Evolutionary conservation across 37 sponge, comb jelly and placozoan genomes (phyloP), one percentile per base, ranked within the genome.

Genomic region (Oscarella lobularis): DNA sequence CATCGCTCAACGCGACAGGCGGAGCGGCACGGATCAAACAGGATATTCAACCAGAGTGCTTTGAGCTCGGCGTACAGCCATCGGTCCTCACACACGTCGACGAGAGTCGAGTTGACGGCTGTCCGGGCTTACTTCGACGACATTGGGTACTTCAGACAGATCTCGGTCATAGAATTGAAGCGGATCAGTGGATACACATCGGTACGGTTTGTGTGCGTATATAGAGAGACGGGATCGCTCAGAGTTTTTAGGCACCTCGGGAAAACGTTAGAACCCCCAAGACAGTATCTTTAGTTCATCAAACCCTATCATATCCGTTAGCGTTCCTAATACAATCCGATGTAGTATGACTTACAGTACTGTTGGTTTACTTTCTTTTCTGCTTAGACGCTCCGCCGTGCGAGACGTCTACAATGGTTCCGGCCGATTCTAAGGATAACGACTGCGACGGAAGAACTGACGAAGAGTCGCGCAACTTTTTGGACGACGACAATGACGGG

Each of bases 401-500:
- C 20, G 60, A 27, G 9, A 20, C 20, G 60, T 27, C 60, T 48
- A 9, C 9, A 27, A 48, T 48, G 60, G 20, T 48, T 27, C 14
- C 60, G 20, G 60, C 60, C 20, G 60, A 48, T 20, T 9, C 14
- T 48, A 27, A 27, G 60, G 60, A 48, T 20, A 48, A 48, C 20
- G 60, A 48, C 20, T 48, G 60, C 20, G 60, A 48, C 60, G 60
- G 60, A 27, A 9, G 9, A 48, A 20, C 20, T 48, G 60, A 48
- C 20, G 60, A 48, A 20, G 60, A 48, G 20, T 27, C 9, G 20
- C 60, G 60, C 20, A 48, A 48, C 20, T 20, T 27, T 20, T 27
- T 27, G 20, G 60, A 48, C 60, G 60, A 48, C 60, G 60, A 48
- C 60, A 48, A 48, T 48, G 60, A 48, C 60, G 60, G 60, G 9